These are phyloP conservation scores for Pentalonia nigronervosa DNA, from an alignment of 1,140 invertebrate species.

Conservation along the genomic window DNA sequence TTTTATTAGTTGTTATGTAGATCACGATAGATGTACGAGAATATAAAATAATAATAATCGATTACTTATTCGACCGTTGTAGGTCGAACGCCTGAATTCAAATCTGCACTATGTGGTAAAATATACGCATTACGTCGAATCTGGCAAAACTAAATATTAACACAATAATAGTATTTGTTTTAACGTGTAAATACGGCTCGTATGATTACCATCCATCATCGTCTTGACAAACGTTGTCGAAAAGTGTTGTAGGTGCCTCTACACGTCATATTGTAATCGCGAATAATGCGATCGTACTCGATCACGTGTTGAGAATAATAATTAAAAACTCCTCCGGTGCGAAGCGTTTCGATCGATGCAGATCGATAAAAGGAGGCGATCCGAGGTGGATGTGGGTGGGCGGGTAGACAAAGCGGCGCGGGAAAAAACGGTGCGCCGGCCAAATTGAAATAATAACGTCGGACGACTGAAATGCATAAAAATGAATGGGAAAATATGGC, in stretches of 20 bases:
- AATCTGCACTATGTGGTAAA: neutral
- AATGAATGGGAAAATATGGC: neutral
- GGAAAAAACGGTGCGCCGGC: neutral
- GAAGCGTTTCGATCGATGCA: neutral
- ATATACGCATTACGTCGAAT: neutral
- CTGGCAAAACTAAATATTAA: constrained; percentile 7
- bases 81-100: neutral
- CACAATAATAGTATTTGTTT: constrained; percentile 11
- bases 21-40: neutral
- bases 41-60: neutral
- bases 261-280: neutral
- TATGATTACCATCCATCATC: constrained; percentile 13
- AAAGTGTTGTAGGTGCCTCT: neutral
- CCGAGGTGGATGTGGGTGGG: too few relatives aligned
- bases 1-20: neutral
- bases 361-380: neutral
- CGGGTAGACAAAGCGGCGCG: neutral
- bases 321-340: neutral
- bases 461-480: neutral
- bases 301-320: neutral
- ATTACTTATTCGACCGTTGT: neutral
- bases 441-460: neutral
- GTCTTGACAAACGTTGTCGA: neutral
- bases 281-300: neutral
- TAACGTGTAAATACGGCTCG: neutral